Conservation (phyloP, 2,888 invertebrate genomes). For the Aethes cnicana region DNA sequence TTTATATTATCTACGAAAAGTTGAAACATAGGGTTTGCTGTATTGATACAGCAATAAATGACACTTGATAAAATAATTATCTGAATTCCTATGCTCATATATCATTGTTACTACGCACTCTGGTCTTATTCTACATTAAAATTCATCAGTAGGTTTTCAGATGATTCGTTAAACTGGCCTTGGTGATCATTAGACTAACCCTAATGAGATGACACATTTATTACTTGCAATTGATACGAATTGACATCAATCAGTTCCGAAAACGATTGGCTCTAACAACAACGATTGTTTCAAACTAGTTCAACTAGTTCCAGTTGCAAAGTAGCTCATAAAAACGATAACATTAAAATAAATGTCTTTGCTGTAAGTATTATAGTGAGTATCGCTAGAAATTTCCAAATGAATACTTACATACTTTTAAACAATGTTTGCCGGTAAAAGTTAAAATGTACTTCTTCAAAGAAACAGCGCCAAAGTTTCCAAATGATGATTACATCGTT, state of each 20-base stretch:
- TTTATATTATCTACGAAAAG: no score
- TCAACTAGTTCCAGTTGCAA: conserved; percentile 12
- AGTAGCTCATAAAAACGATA: neutral
- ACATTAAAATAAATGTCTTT: neutral
- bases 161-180: conserved; percentile 11
- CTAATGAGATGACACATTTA: conserved; percentile 56
- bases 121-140: neutral
- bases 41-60: no score
- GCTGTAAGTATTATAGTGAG: no score
- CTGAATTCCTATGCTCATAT: no score
- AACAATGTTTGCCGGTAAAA: conserved; percentile 1
- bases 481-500: neutral
- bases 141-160: conserved; percentile 2
- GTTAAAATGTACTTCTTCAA: neutral
- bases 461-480: conserved; percentile 2
- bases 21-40: no score
- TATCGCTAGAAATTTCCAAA: neutral
- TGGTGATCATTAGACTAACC: conserved; percentile 13
- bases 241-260: conserved; percentile 57
- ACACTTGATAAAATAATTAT: no score
- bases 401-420: neutral
- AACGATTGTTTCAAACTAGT: conserved; percentile 37
- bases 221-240: conserved; percentile 53
- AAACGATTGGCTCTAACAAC: conserved; percentile 41
- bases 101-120: neutral